Base-by-base conservation (phyloP, 2,888 invertebrate genomes). In the Orthosia incerta region DNA sequence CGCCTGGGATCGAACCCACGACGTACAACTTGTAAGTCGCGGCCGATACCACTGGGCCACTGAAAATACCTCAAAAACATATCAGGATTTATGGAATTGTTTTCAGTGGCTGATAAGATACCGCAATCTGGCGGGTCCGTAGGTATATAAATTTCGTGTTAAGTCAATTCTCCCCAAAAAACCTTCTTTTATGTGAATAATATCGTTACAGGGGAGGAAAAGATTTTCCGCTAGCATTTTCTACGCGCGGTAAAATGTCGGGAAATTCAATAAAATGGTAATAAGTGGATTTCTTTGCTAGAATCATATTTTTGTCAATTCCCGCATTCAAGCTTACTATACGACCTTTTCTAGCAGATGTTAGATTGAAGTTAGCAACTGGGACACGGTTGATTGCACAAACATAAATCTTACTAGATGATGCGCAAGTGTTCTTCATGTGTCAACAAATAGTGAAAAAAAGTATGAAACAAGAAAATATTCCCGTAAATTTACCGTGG, bases 251-350 rank as follows among this genome's bases (percentile, higher is more conserved):
- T 92, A 91, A 93, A 93, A 91, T 89, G 91, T 92, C 89, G 86
- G 88, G 88, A 92, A 93, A 94, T 93, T 92, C 93, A 94, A 94
- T 94, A 93, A 94, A 92, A 92, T 92, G 92, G 92, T 93, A 93
- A 93, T 94, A 94, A 94, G 92, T 92, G 88, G 89, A 93, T 93
- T 92, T 92, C 89, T 91, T 89, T 85, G 84, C 83, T 86, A 83
- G 86, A 91, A 88, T 91, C 89, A 92, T 93, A 93, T 93, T 93
- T 93, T 91, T 90, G 88, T 86, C 89, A 89, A 90, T 90, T 89
- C 87, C 78, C 76, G 86, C 85, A 87, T 87, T 89, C 88, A 85
- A 89, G 86, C 87, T 87, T 92, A 91, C 90, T 90, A 89, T 87
- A 85, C 75, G 83, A 85, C 85, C 81, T 84, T 80, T 66, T 70